Evolutionary conservation across 2,888 invertebrate species (phyloP).

Genomic region (Ophion ellenae): DNA sequence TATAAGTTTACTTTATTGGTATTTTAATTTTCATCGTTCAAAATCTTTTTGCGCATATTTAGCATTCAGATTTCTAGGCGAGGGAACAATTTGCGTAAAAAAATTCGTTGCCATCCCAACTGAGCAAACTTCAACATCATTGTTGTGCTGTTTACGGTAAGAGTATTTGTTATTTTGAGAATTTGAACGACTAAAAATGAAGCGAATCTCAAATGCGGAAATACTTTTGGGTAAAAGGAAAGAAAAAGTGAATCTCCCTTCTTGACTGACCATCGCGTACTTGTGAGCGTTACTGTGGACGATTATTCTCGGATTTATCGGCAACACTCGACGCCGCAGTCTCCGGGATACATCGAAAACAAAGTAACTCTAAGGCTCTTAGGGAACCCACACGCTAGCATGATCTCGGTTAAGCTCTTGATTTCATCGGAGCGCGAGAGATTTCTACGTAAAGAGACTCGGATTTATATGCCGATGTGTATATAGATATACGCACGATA

Average conservation of each 20-base stretch:
- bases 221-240: not conserved
- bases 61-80: too few species aligned
- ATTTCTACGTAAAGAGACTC: conserved; percentile 14
- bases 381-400: not conserved
- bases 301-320: not conserved
- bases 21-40: too few species aligned
- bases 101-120: too few species aligned
- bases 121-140: too few species aligned
- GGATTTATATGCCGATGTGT: not conserved
- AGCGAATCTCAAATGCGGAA: too few species aligned
- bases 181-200: too few species aligned
- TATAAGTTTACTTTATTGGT: too few species aligned
- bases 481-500: not conserved
- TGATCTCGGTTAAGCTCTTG: conserved; percentile 4
- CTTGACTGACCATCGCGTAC: not conserved
- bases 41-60: too few species aligned
- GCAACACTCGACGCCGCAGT: not conserved
- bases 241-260: not conserved
- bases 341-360: not conserved
- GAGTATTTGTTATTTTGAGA: too few species aligned
- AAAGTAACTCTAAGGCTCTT: not conserved
- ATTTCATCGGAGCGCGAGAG: not conserved
- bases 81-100: too few species aligned
- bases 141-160: too few species aligned
- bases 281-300: not conserved